Evolutionary conservation across 2,888 invertebrate genomes (phyloP).

Genomic region (Ectemnius continuus): DNA sequence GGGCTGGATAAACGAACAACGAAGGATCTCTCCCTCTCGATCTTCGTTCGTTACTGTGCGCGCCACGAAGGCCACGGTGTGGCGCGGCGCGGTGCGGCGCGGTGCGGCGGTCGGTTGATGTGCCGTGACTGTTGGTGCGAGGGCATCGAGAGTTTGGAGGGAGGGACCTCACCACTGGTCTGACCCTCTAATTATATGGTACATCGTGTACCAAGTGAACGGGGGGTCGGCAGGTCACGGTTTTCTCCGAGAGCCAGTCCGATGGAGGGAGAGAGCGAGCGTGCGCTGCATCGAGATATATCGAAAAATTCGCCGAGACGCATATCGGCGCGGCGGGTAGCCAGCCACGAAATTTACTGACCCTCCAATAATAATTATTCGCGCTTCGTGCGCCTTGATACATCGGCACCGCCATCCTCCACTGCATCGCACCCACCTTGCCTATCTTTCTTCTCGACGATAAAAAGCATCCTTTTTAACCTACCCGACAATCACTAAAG

Average conservation of each 20-base stretch:
- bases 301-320: conserved; percentile 61
- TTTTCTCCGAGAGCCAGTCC: conserved; percentile 34
- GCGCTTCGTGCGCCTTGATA: conserved; percentile 15
- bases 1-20: conserved; percentile 55
- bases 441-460: no score
- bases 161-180: conserved; percentile 56
- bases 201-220: conserved; percentile 64
- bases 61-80: conserved; percentile 37
- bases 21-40: conserved; percentile 42
- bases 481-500: no score
- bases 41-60: conserved; percentile 18
- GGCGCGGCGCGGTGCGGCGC: no score
- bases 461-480: no score
- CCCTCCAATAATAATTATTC: conserved; percentile 60
- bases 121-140: conserved; percentile 40
- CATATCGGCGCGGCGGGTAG: conserved; percentile 54
- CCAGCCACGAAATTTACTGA: conserved; percentile 54
- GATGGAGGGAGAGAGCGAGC: conserved; percentile 56
- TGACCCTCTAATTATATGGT: conserved; percentile 77
- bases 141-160: conserved; percentile 46
- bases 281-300: conserved; percentile 63
- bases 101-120: conserved; percentile 24
- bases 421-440: no score
- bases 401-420: background rate
- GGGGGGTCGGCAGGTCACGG: conserved; percentile 72